These are phyloP conservation scores for Mechanitis mazaeus DNA, from an alignment of 2,888 invertebrate species.

Conservation along the genomic window DNA sequence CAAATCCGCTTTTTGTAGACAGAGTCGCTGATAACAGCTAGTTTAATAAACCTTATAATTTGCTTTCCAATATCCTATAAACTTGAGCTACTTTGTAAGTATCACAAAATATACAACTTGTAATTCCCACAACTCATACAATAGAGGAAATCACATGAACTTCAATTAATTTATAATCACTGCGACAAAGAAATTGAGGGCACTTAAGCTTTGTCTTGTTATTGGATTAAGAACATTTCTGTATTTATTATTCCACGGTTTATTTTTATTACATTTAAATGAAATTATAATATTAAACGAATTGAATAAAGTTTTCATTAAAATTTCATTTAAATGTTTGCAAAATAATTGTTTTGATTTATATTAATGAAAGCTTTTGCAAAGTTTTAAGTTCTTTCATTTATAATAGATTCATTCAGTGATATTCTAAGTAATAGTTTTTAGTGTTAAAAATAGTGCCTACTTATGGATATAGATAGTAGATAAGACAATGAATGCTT, in stretches of 20 bases:
- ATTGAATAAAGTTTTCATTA: neutral
- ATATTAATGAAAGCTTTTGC: neutral
- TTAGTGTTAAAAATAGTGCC: too few relatives aligned
- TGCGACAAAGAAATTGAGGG: slow-evolving; percentile 4
- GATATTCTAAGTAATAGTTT: too few relatives aligned
- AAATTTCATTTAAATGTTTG: neutral
- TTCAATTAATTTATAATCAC: slow-evolving; percentile 18
- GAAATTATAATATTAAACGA: neutral
- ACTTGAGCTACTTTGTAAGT: neutral
- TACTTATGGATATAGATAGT: too few relatives aligned
- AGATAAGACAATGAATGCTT: too few relatives aligned
- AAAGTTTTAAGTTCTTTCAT: neutral
- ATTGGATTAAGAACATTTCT: neutral
- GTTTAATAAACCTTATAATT: too few relatives aligned
- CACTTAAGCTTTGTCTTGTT: neutral
- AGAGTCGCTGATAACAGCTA: too few relatives aligned
- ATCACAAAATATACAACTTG: slow-evolving; percentile 6
- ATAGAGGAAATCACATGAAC: slow-evolving; percentile 11
- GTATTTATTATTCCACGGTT: neutral
- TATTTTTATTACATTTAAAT: too few relatives aligned
- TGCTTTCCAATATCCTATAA: neutral
- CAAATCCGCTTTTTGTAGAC: too few relatives aligned
- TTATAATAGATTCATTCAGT: too few relatives aligned
- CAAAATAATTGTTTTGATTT: neutral
- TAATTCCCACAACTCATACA: slow-evolving; percentile 29